phyloP scores from a whole-genome alignment of 2,113 vertebrate genomes.

The Calidris pygmaea region DNA sequence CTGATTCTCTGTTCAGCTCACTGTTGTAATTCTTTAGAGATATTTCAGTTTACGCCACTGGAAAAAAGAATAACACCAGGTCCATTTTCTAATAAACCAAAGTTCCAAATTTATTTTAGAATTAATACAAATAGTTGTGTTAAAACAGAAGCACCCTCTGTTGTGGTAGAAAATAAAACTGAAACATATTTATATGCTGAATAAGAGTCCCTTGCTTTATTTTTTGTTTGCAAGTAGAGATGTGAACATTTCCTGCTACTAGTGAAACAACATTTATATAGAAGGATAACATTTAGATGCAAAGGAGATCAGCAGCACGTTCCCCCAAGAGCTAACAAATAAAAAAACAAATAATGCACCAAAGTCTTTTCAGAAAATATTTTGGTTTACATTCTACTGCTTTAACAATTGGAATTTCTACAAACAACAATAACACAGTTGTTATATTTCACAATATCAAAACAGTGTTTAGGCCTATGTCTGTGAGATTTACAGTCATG shows the following conservation, averaged over 20 bases:
- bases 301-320: not conserved
- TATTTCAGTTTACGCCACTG: not conserved
- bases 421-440: not conserved
- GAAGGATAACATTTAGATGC: not conserved
- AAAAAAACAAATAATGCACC: not conserved
- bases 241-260: not conserved
- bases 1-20: not conserved
- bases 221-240: not conserved
- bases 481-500: not conserved
- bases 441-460: not conserved
- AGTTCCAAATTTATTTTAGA: not conserved
- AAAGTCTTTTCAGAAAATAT: not conserved
- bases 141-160: not conserved
- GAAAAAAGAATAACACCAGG: not conserved
- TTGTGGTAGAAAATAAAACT: not conserved
- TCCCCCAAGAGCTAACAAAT: not conserved
- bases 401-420: not conserved
- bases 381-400: not conserved
- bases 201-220: not conserved
- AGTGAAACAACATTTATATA: not conserved
- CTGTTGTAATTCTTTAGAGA: not conserved
- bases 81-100: not conserved
- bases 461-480: not conserved
- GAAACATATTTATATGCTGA: not conserved
- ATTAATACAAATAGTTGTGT: not conserved